Evolutionary conservation across 2,888 invertebrate genomes (phyloP), one percentile per base, ranked within the genome.

Genomic region (Platycheirus albimanus): DNA sequence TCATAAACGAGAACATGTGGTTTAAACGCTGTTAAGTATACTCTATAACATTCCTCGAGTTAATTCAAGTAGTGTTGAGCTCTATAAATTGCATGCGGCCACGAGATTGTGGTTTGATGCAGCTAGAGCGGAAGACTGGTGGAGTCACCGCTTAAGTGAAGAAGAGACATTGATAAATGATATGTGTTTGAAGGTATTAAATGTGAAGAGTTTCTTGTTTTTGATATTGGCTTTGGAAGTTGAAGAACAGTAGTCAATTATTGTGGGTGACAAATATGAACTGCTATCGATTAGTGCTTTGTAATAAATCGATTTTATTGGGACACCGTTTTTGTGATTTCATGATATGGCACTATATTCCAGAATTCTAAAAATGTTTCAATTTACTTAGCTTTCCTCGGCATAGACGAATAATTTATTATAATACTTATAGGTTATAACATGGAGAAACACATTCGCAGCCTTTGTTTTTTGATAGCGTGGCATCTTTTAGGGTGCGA

Each of bases 21-120:
- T 49, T 61, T 76, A 67, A 76, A 77, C 43, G 54, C 33, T 77
- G 67, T 67, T 81, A 72, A 72, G 76, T 56, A n/a, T n/a, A 76
- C 76, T 71, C 66, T 49, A 24, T 19, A 33, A 56, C 76, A 64
- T 77, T 81, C 67, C 67, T 54, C 13, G 45, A 47, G 71, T 81
- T 76, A 71, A 56, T 81, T 81, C 71, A 76, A 63, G 71, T 76
- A 67, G 67, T 77, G 66, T 63, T 76, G 76, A 81, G 66, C 81
- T 77, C 17, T 51, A 76, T 77, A 63, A 72, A 81, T 76, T 63
- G 76, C 76, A 67, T 76, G 66, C 54, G 63, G 38, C 67, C 71
- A 67, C 11, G 17, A 56, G 71, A 52, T 76, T 76, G 76, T 64
- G 64, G 75, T 81, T 66, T 71, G 41, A 71, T 75, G 38, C n/a